These are phyloP conservation scores for Mylabris sibirica DNA, from an alignment of 2,888 invertebrate species.

Conservation along the genomic window DNA sequence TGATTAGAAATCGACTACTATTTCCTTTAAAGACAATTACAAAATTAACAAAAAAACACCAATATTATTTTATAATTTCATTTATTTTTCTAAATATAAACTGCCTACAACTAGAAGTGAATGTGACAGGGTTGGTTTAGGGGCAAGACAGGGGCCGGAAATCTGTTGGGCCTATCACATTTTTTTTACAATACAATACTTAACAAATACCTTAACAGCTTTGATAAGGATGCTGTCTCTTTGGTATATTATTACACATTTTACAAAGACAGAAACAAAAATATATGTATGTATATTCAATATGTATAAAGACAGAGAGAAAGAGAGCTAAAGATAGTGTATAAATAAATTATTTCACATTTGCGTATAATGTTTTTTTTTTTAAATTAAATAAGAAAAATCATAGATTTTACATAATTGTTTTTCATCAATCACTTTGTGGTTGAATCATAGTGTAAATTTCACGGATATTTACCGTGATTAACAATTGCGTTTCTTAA, in stretches of 20 bases:
- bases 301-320: neutral
- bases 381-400: constrained; percentile 36
- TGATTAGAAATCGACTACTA: neutral
- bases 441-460: constrained; percentile 32
- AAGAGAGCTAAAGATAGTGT: constrained; percentile 25
- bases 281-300: neutral
- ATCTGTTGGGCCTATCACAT: constrained; percentile 62
- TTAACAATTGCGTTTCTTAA: constrained; percentile 24
- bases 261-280: constrained; percentile 41
- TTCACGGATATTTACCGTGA: constrained; percentile 33
- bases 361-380: constrained; percentile 26
- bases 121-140: constrained; percentile 61
- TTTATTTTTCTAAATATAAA: constrained; percentile 63
- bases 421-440: constrained; percentile 42
- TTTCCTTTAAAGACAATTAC: neutral
- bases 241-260: constrained; percentile 64
- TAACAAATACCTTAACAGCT: constrained; percentile 56
- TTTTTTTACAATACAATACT: constrained; percentile 59
- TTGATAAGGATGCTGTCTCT: constrained; percentile 60
- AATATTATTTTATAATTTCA: constrained; percentile 37
- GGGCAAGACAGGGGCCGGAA: constrained; percentile 60
- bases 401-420: constrained; percentile 46
- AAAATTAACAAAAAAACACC: neutral
- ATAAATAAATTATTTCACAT: constrained; percentile 50
- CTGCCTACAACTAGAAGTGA: constrained; percentile 62